These are phyloP conservation scores for Osedax fenrisi DNA, from an alignment of 2,888 invertebrate genomes.

Conservation along the genomic window DNA sequence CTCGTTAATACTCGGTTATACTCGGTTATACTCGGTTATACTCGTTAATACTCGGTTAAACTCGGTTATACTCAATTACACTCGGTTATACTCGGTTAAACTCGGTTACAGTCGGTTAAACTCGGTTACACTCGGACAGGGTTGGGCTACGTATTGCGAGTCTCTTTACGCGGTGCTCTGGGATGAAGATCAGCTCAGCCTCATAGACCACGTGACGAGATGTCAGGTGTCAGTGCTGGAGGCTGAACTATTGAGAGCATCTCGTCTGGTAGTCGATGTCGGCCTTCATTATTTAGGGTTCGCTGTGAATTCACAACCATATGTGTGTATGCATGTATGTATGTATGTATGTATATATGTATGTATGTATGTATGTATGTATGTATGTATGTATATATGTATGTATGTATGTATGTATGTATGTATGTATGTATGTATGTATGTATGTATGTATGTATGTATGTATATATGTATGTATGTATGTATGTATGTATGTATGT, in stretches of 20 bases:
- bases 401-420: slow-evolving; percentile 20
- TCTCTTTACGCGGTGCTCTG: not conserved
- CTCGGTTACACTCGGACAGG: too few species aligned
- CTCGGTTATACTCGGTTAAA: too few species aligned
- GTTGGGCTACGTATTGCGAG: not conserved
- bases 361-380: slow-evolving; percentile 18
- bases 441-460: slow-evolving; percentile 2
- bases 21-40: too few species aligned
- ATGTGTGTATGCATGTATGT: not conserved
- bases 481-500: too few species aligned
- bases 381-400: slow-evolving; percentile 13
- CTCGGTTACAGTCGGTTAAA: too few species aligned
- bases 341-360: slow-evolving; percentile 7
- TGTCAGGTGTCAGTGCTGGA: not conserved
- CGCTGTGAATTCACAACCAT: too few species aligned
- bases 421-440: slow-evolving; percentile 18
- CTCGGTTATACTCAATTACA: too few species aligned
- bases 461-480: slow-evolving; percentile 5
- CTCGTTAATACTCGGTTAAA: too few species aligned
- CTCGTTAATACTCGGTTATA: too few species aligned
- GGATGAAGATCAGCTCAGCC: not conserved
- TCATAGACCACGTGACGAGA: not conserved
- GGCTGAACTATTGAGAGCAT: not conserved
- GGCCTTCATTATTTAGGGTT: not conserved
- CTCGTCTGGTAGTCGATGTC: not conserved